Evolutionary conservation across 2,113 vertebrate species (phyloP).

Genomic region (Sigmodon hispidus): DNA sequence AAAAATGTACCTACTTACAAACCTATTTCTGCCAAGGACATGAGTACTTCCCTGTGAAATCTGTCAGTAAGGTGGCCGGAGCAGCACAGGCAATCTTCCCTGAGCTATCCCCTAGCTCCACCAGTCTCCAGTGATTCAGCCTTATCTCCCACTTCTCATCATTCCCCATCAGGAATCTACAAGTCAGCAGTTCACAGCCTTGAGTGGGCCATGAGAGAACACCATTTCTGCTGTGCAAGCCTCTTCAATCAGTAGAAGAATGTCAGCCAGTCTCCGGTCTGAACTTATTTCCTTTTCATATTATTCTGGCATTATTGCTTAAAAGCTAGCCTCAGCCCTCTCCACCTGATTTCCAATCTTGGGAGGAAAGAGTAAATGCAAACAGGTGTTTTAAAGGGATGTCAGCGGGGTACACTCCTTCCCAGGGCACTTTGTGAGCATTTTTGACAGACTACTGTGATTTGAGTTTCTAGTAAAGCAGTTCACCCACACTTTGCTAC

Average conservation of each 20-base stretch:
- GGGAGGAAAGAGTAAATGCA: slow-evolving; percentile 45
- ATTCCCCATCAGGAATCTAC: slow-evolving; percentile 38
- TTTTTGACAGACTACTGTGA: slow-evolving; percentile 8
- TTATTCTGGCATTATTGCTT: slow-evolving; percentile 28
- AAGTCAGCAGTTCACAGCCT: slow-evolving; percentile 62
- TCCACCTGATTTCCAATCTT: slow-evolving; percentile 47
- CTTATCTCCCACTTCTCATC: slow-evolving; percentile 16
- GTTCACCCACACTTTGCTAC: slow-evolving; percentile 48
- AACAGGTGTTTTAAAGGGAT: neutral
- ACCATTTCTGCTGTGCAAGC: slow-evolving; percentile 2
- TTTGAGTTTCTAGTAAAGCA: slow-evolving; percentile 58
- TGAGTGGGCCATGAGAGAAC: slow-evolving; percentile 43
- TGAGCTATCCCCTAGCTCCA: neutral
- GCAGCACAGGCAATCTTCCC: neutral
- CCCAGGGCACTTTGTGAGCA: neutral
- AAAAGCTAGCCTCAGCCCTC: neutral
- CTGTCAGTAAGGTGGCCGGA: neutral
- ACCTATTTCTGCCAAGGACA: neutral
- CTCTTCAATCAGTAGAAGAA: slow-evolving; percentile 61
- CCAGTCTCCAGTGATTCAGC: neutral
- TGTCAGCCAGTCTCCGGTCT: slow-evolving; percentile 43
- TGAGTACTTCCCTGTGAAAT: neutral
- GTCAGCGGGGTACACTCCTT: neutral
- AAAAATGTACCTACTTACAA: slow-evolving; percentile 15
- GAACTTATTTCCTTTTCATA: slow-evolving; percentile 50